Base-by-base conservation (phyloP, 35 echinoderm and acorn worm species). In the Patiria miniata region DNA sequence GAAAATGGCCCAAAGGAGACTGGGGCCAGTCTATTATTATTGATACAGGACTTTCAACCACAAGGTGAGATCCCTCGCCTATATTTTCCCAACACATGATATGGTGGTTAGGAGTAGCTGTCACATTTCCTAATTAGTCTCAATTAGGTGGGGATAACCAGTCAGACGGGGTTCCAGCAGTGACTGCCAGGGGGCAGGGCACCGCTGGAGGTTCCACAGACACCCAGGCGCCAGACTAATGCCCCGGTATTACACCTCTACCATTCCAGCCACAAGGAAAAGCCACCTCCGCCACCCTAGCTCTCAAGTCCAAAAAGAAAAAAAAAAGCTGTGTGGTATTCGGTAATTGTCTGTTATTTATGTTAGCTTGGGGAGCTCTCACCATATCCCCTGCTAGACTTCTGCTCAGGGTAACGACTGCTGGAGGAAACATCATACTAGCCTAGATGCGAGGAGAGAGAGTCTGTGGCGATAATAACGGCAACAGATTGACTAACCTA, bases 61-160 rank as follows among this genome's bases (percentile, higher is more conserved):
- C 65, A 73, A 73, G 65, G 65, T 73, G 42, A 28, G 65, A 73
- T 73, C 4, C 4, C 4, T 4, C 12, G 42, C 4, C n/a, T 34
- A 73, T 26, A 26, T 73, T 18, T 23, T 73, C 19, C 65, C 65
- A 73, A 73, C 65, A 73, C 65, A 73, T 30, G 65, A 73, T 73
- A 73, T 73, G 65, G 65, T 30, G 65, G 65, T 73, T 73, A 14
- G 34, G 65, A 73, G 65, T 73, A 73, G 65, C 65, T 73, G 65
- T 73, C 65, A 73, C 65, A 73, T 73, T 73, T 73, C 65, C 65
- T 73, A 73, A 73, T 73, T 73, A 73, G 65, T 73, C 65, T 73
- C 65, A 73, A 73, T 73, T 73, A 73, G 65, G 65, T 73, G 65
- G 65, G 65, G 65, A 73, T 73, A 73, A 73, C 65, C 26, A 14